Base-by-base conservation (phyloP, 2,797 vertebrate genomes). In the Eulemur albifrons region DNA sequence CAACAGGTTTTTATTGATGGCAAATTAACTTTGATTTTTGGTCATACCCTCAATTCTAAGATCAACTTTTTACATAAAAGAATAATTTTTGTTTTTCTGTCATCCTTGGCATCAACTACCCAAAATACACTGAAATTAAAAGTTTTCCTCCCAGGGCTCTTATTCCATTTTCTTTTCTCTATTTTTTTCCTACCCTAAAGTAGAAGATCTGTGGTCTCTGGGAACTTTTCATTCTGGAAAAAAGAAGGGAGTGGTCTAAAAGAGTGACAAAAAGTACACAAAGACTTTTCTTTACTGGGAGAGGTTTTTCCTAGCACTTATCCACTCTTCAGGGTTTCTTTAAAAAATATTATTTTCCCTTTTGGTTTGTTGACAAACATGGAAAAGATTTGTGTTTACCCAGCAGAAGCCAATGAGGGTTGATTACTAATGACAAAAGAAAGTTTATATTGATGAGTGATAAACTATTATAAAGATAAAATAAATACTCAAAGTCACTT, bases 21-120 rank as follows among this genome's bases (percentile, higher is more conserved):
- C 48, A 93, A 79, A 75, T 90, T 84, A 94, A 90, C 21, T 73
- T 7, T 75, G 38, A 79, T 17, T 83, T 40, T 69, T 88, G 35
- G 21, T 91, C 15, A 90, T 25, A 79, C 23, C 54, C 45, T 91
- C 14, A 81, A 57, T 83, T 77, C 40, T 54, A 69, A 69, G 57
- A 57, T 30, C 7, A 82, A 35, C 67, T 50, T 90, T 87, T 67
- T 43, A 91, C 2, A 4, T 18, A 73, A 77, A 92, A 43, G 13
- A 92, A 67, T 65, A 27, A 85, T 83, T 83, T 83, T 8, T 82
- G 79, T 57, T 94, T 95, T 87, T 75, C 61, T 45, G 35, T 85
- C 57, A 82, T 57, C 45, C 14, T 48, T 79, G 38, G 45, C 27
- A 63, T 67, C 88, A 94, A 52, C n/a, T 57, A 84, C 38, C 48